phyloP scores from a whole-genome alignment of 2,888 invertebrate species.

The Drosophila recens region DNA sequence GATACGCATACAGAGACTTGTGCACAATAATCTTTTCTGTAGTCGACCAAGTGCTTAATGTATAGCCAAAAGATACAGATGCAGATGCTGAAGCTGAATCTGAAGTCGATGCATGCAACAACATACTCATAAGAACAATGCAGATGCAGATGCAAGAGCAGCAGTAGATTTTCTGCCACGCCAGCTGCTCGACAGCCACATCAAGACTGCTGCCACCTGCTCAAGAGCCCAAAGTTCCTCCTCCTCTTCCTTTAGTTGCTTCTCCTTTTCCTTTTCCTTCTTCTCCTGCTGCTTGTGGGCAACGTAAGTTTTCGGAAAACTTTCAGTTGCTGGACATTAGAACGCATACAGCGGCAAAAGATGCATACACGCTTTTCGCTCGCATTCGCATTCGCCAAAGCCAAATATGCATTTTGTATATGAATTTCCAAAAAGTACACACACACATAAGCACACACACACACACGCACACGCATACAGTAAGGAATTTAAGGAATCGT shows the following conservation, averaged over 20 bases:
- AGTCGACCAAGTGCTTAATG: constrained; percentile 54
- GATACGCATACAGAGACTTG: constrained; percentile 22
- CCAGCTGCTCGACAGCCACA: constrained; percentile 21
- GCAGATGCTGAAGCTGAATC: constrained; percentile 10
- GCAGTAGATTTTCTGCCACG: constrained; percentile 19
- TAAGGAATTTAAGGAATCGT: constrained; percentile 66
- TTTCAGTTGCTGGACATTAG: constrained; percentile 59
- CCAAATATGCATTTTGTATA: constrained; percentile 73
- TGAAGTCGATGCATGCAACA: constrained; percentile 23
- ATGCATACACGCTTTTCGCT: constrained; percentile 44
- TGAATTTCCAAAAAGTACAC: constrained; percentile 56
- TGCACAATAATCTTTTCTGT: constrained; percentile 47
- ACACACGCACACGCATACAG: constrained; percentile 13
- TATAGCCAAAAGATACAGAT: constrained; percentile 42
- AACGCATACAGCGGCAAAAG: constrained; percentile 46
- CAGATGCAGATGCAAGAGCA: constrained; percentile 18
- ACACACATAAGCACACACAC: constrained; percentile 20
- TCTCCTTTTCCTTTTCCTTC: not conserved
- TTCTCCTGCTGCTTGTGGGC: constrained; percentile 6
- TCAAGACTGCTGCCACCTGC: constrained; percentile 30
- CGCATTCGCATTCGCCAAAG: constrained; percentile 47
- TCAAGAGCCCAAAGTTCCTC: constrained; percentile 2
- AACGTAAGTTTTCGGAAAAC: constrained; percentile 53
- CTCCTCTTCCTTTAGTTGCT: not conserved
- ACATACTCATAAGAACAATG: constrained; percentile 31